A percentile compares a stretch with the other conserved stretches of the same genome.
Conservation (phyloP, 2,113 vertebrate genomes). For the Centropristis striata region DNA sequence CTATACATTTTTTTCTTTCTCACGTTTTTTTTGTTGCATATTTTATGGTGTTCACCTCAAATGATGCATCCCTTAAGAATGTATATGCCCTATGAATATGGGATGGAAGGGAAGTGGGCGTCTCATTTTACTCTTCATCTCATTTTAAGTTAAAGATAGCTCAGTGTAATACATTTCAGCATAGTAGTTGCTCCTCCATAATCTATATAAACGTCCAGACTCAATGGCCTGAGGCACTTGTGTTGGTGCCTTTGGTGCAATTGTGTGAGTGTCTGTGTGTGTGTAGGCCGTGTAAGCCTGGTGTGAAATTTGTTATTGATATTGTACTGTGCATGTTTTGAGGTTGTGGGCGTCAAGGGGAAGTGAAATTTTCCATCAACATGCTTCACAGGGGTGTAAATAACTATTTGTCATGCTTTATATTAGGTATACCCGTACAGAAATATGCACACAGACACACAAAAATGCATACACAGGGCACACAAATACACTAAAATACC, state of each 20-base stretch:
- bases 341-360: slow-evolving; percentile 35
- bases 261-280: slow-evolving; percentile 7
- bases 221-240: not conserved
- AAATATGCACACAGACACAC: not conserved
- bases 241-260: not conserved
- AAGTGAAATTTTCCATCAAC: slow-evolving; percentile 48
- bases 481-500: slow-evolving; percentile 19
- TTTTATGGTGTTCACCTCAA: not conserved
- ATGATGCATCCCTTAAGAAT: not conserved
- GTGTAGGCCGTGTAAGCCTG: slow-evolving; percentile 9
- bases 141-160: slow-evolving; percentile 18
- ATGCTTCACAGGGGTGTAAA: slow-evolving; percentile 48
- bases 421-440: slow-evolving; percentile 33
- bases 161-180: not conserved
- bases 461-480: not conserved
- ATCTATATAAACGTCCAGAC: not conserved
- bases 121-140: not conserved
- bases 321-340: slow-evolving; percentile 19
- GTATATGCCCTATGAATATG: not conserved
- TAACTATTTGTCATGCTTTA: slow-evolving; percentile 39
- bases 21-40: not conserved
- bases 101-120: not conserved
- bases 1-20: not conserved
- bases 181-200: not conserved
- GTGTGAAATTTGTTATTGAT: slow-evolving; percentile 46